phyloP scores from a whole-genome alignment of 1,140 invertebrate species.

The Oncopodura yosiiana region DNA sequence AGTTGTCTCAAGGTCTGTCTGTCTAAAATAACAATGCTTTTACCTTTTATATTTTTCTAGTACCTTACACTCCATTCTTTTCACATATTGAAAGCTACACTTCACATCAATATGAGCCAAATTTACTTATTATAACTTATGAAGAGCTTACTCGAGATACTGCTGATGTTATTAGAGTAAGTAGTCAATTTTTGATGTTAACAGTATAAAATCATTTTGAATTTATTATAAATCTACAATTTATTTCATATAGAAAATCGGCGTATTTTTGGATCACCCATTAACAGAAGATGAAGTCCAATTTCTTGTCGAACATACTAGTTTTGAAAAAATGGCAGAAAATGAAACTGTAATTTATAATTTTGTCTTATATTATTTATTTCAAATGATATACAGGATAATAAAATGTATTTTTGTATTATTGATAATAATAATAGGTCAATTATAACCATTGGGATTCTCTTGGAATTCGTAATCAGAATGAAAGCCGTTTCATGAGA shows the following conservation, averaged over 20 bases:
- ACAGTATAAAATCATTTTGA: neutral
- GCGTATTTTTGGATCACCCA: constrained; percentile 42
- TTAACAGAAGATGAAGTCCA: constrained; percentile 37
- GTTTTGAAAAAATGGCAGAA: constrained; percentile 44
- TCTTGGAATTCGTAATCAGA: constrained; percentile 40
- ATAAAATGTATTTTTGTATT: too few relatives aligned
- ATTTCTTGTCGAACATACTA: constrained; percentile 40
- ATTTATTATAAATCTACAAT: neutral
- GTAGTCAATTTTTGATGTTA: neutral
- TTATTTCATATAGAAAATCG: constrained; percentile 37
- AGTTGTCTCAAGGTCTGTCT: neutral
- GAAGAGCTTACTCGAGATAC: constrained; percentile 47
- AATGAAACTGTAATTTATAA: constrained; percentile 43
- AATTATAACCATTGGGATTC: constrained; percentile 46
- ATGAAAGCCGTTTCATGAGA: constrained; percentile 41
- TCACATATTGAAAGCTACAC: constrained; percentile 46
- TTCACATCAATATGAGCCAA: constrained; percentile 37
- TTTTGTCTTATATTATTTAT: too few relatives aligned
- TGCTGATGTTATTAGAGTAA: constrained; percentile 37
- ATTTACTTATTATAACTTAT: constrained; percentile 46
- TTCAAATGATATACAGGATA: too few relatives aligned
- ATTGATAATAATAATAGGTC: too few relatives aligned
- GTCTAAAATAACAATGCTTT: neutral
- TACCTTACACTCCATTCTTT: constrained; percentile 47
- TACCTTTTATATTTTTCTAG: constrained; percentile 36